phyloP scores from a whole-genome alignment of 1,140 invertebrate genomes.

The Drosophila jambulina region DNA sequence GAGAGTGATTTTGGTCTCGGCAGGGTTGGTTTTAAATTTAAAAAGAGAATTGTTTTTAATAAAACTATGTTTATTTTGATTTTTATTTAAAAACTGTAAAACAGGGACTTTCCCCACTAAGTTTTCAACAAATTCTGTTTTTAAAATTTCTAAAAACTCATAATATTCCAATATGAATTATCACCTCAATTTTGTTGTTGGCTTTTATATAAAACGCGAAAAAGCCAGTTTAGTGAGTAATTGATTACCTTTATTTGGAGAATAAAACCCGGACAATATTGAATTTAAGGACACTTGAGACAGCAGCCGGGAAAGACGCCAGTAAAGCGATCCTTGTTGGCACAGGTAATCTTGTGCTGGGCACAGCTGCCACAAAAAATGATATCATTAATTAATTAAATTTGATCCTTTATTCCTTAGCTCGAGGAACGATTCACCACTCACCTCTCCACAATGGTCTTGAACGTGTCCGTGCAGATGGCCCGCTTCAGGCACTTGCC shows the following conservation, averaged over 20 bases:
- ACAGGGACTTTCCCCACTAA: neutral
- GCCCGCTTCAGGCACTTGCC: conserved; percentile 77
- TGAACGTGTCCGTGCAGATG: conserved; percentile 73
- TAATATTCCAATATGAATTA: neutral
- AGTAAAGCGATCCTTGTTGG: conserved; percentile 69
- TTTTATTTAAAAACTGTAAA: neutral
- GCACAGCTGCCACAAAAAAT: conserved; percentile 49
- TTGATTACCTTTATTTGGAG: conserved; percentile 7
- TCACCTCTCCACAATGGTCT: conserved; percentile 75
- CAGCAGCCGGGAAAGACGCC: conserved; percentile 81
- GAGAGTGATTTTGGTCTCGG: neutral
- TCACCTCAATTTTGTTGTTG: neutral
- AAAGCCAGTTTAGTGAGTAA: neutral
- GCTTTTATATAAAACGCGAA: neutral
- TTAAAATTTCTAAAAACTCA: neutral
- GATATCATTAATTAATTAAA: neutral
- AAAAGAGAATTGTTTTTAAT: conserved; percentile 13
- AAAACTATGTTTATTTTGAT: neutral
- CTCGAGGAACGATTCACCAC: conserved; percentile 5
- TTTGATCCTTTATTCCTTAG: neutral
- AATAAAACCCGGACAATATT: too few species aligned
- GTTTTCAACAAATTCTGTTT: neutral
- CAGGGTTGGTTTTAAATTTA: neutral
- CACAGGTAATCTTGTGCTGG: conserved; percentile 65
- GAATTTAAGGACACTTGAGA: conserved; percentile 63